Evolutionary conservation across 92 coral and sea anemone genomes (phyloP), one percentile per base, ranked within the genome.

Genomic region (Pocillopora meandrina): DNA sequence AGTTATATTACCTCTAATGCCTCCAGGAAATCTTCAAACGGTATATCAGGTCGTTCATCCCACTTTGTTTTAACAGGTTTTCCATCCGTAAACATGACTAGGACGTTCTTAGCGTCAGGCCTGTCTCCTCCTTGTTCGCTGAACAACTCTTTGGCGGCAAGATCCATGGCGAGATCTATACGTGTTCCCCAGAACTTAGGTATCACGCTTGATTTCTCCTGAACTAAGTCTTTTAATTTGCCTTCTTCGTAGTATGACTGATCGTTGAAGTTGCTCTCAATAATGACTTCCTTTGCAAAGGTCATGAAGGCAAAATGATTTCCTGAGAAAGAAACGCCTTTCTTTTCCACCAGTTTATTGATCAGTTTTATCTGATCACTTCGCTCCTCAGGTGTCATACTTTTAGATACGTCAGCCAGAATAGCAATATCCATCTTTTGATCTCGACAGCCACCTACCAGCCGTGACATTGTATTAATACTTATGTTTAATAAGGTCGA

Each of bases 171-270:
- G 19, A 77, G 42, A 62, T 77, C 81, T 33, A 69, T 14, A 1
- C 81, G 81, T 33, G 81, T 62, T 77, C 81, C 81, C 81, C 81
- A 77, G 5, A 13, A 9, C 12, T 16, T 26, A 17, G 71, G 57
- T 1, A 15, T 17, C n/a, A 1, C 15, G 19, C 14, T 7, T n/a
- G 62, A 34, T 10, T 12, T 34, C 5, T 61, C 1, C n/a, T 16
- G 18, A 57, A 77, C 8, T 19, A 17, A 11, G 5, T 9, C n/a
- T 33, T 35, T 33, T 56, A 77, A 23, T 9, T 61, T n/a, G 8
- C 17, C 4, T 35, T 18, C 42, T 17, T 61, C 19, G 81, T 77
- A 17, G 81, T 61, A 77, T 15, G 3, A 3, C 57, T 1, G 14
- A 20, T 61, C 66, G 10, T n/a, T 8, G 11, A 77, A 77, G 58